phyloP scores from a whole-genome alignment of 2,113 vertebrate species.

The Dascyllus trimaculatus region DNA sequence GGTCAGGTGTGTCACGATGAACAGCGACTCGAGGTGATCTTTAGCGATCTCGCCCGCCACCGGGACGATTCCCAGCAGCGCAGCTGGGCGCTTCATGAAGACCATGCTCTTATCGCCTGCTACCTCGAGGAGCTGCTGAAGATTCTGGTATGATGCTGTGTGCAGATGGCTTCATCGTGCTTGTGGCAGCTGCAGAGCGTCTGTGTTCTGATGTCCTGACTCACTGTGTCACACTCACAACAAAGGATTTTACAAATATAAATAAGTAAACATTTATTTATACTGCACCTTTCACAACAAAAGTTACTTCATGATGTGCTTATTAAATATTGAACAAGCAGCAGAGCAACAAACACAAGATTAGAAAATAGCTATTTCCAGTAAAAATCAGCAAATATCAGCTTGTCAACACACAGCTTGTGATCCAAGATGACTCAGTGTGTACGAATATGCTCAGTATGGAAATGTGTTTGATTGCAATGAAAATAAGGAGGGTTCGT shows the following conservation, averaged over 20 bases:
- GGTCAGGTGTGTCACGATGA: slow-evolving; percentile 97
- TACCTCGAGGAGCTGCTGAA: slow-evolving; percentile 89
- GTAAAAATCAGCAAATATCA: neutral
- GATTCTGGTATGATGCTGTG: slow-evolving; percentile 89
- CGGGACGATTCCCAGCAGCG: slow-evolving; percentile 97
- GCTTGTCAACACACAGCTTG: neutral
- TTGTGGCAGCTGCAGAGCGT: neutral
- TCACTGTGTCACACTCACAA: neutral
- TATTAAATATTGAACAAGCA: neutral
- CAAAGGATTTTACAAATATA: neutral
- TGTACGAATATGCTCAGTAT: no score
- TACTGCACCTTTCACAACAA: no score
- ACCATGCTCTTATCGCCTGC: slow-evolving; percentile 84
- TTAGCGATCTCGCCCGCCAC: slow-evolving; percentile 91
- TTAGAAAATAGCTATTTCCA: neutral
- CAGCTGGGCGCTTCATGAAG: slow-evolving; percentile 89
- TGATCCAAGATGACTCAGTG: no score
- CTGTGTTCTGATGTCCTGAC: neutral
- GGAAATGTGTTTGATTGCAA: no score
- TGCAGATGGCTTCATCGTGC: no score
- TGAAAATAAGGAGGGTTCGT: no score
- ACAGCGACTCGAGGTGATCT: slow-evolving; percentile 97
- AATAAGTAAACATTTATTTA: no score
- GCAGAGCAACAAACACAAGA: slow-evolving; percentile 2
- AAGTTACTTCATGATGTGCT: no score